These are phyloP conservation scores for Oncopodura yosiiana DNA, from an alignment of 1,140 invertebrate species.

Conservation along the genomic window DNA sequence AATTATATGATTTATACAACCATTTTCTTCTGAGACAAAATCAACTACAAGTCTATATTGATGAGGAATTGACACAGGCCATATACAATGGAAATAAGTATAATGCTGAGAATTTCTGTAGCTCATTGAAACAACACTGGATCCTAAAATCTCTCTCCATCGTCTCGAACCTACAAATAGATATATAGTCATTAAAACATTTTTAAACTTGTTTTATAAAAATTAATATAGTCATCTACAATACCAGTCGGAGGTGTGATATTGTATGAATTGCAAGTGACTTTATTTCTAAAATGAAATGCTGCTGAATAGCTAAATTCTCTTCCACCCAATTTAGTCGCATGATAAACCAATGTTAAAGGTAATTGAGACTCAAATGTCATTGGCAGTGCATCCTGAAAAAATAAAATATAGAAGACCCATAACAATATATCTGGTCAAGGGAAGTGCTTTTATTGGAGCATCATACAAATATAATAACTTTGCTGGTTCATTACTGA, in stretches of 20 bases:
- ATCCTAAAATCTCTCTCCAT: conserved; percentile 32
- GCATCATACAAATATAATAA: too few relatives aligned
- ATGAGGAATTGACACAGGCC: conserved; percentile 27
- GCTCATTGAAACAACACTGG: conserved; percentile 11
- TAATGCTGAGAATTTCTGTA: conserved; percentile 21
- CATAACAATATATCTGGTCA: too few relatives aligned
- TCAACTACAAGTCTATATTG: conserved; percentile 31
- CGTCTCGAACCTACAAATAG: conserved; percentile 24
- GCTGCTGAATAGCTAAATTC: conserved; percentile 33
- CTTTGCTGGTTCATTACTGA: too few relatives aligned
- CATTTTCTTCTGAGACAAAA: conserved; percentile 35
- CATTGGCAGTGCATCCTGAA: conserved; percentile 29
- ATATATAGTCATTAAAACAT: not conserved
- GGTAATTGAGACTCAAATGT: conserved; percentile 29
- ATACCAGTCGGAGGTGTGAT: conserved; percentile 30
- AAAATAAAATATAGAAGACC: conserved; percentile 10
- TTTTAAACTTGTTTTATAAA: conserved; percentile 3
- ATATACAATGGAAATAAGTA: conserved; percentile 32
- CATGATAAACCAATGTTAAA: conserved; percentile 33
- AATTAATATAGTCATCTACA: not conserved
- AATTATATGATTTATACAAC: conserved; percentile 9
- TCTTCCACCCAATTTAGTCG: conserved; percentile 26
- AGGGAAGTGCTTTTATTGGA: too few relatives aligned
- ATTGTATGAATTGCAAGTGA: conserved; percentile 29
- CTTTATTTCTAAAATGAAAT: conserved; percentile 29